phyloP scores from a whole-genome alignment of 2,888 invertebrate genomes.

The Podabrus alpinus region DNA sequence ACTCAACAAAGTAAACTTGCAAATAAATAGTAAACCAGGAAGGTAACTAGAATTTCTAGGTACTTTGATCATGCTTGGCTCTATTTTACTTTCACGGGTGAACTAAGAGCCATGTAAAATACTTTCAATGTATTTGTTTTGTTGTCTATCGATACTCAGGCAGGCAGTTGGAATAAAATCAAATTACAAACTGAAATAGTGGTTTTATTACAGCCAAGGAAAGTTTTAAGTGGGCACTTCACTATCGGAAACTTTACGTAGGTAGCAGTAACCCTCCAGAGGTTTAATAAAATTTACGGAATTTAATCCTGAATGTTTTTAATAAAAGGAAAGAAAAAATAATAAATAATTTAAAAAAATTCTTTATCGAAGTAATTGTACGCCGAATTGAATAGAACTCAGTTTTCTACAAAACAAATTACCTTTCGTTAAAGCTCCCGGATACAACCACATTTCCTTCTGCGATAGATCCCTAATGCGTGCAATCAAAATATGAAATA shows the following conservation, averaged over 20 bases:
- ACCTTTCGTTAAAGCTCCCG: slow-evolving; percentile 8
- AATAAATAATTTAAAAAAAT: background rate
- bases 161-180: background rate
- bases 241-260: background rate
- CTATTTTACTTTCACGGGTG: background rate
- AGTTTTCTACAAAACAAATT: slow-evolving; percentile 19
- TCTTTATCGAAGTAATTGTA: background rate
- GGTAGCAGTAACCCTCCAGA: background rate
- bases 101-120: background rate
- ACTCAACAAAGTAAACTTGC: background rate
- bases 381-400: slow-evolving; percentile 7
- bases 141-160: background rate
- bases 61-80: background rate
- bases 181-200: background rate
- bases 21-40: background rate
- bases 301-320: background rate
- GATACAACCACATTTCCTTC: slow-evolving; percentile 14
- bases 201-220: background rate
- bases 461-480: slow-evolving; percentile 10
- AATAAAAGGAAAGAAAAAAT: background rate
- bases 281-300: background rate
- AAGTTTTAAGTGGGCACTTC: background rate
- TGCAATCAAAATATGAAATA: slow-evolving; percentile 13
- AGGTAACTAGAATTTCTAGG: too few species aligned
- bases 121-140: background rate